Percentiles rank a stretch among this genome's conserved stretches.
Evolutionary conservation across 1,140 invertebrate genomes (phyloP).

Genomic region (Venustaconcha ellipsiformis): DNA sequence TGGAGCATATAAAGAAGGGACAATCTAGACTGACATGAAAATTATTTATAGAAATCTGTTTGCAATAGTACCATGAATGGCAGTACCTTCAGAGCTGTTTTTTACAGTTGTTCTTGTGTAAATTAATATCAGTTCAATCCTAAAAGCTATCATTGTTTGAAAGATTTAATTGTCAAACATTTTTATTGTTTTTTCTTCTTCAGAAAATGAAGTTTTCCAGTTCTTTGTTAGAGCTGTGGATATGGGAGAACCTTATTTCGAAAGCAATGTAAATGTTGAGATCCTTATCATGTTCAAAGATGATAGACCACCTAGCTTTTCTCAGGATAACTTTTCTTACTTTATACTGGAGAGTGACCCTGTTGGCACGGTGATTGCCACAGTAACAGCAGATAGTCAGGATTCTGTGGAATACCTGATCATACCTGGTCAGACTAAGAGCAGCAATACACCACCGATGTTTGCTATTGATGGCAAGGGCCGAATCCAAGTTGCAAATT

Average conservation of each 20-base stretch:
- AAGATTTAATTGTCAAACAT: too few species aligned
- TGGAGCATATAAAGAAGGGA: too few species aligned
- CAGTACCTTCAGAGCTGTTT: too few species aligned
- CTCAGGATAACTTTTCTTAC: constrained; percentile 78
- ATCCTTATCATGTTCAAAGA: constrained; percentile 80
- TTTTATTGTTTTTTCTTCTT: constrained; percentile 43
- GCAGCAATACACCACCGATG: constrained; percentile 64
- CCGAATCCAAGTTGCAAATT: constrained; percentile 77
- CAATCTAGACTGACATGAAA: too few species aligned
- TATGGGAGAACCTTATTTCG: constrained; percentile 77
- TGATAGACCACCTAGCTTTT: constrained; percentile 80
- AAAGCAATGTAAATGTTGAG: constrained; percentile 84
- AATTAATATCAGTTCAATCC: too few species aligned
- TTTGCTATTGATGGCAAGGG: constrained; percentile 83
- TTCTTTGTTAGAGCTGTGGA: constrained; percentile 91
- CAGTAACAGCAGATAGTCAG: constrained; percentile 54
- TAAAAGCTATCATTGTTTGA: too few species aligned
- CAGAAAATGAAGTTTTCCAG: constrained; percentile 86
- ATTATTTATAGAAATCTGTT: too few species aligned
- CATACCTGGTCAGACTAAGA: constrained; percentile 73
- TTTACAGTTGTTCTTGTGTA: too few species aligned
- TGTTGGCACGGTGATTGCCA: constrained; percentile 70
- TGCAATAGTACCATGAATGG: too few species aligned
- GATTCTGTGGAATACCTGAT: constrained; percentile 75
- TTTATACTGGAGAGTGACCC: constrained; percentile 84